phyloP scores from a whole-genome alignment of 1,140 invertebrate genomes.

The Babylonia areolata region DNA sequence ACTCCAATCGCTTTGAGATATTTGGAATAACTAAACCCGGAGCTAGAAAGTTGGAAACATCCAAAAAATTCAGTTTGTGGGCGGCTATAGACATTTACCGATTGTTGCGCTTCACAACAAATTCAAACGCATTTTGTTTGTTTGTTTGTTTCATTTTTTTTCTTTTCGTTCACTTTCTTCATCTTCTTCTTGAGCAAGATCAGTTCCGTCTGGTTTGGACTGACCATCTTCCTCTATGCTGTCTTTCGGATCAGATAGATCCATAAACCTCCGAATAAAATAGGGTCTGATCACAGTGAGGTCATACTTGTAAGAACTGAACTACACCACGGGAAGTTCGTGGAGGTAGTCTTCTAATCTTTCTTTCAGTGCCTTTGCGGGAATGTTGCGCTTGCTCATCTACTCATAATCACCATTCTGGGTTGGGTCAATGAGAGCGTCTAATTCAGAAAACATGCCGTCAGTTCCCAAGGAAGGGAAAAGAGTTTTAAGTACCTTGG shows the following conservation, averaged over 20 bases:
- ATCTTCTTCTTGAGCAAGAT: neutral
- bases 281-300: conserved; percentile 43
- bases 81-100: conserved; percentile 40
- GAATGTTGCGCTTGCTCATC: too few relatives aligned
- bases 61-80: conserved; percentile 45
- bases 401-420: too few relatives aligned
- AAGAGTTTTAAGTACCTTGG: too few relatives aligned
- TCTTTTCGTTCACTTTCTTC: neutral
- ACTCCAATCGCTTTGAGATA: conserved; percentile 48
- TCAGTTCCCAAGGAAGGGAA: too few relatives aligned
- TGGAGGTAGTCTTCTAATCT: conserved; percentile 33
- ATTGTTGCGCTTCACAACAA: conserved; percentile 49
- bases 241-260: too few relatives aligned
- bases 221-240: too few relatives aligned
- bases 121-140: neutral
- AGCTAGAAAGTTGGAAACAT: conserved; percentile 49
- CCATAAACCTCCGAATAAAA: neutral
- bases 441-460: too few relatives aligned
- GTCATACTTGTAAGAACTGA: conserved; percentile 47
- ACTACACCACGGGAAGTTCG: conserved; percentile 35
- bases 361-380: too few relatives aligned
- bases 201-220: too few relatives aligned
- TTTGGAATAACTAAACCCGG: conserved; percentile 40
- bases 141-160: too few relatives aligned
- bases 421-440: too few relatives aligned